phyloP scores from a whole-genome alignment of 2,113 vertebrate genomes.

The Lota lota region DNA sequence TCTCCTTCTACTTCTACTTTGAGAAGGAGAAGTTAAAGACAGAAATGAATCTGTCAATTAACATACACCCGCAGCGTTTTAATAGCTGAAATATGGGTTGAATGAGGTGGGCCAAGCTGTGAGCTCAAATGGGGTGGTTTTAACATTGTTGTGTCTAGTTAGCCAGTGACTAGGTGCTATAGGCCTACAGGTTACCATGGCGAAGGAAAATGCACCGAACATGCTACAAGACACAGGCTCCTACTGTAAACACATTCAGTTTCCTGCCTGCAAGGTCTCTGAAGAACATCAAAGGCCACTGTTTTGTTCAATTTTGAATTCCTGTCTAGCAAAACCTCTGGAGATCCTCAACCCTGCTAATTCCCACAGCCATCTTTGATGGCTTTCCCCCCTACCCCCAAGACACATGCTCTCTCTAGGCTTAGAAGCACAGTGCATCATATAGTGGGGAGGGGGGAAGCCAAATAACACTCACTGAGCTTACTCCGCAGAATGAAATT shows the following conservation, averaged over 20 bases:
- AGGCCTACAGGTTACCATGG: slow-evolving; percentile 35
- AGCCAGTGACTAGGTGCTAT: slow-evolving; percentile 32
- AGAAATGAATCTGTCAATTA: too few relatives aligned
- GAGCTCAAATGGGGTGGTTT: not conserved
- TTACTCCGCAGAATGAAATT: slow-evolving; percentile 20
- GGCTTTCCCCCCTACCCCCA: slow-evolving; percentile 43
- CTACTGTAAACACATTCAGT: slow-evolving; percentile 53
- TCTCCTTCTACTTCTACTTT: slow-evolving; percentile 7
- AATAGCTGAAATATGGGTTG: not conserved
- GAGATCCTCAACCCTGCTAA: slow-evolving; percentile 34
- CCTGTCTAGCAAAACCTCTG: slow-evolving; percentile 60
- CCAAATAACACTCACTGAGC: slow-evolving; percentile 33
- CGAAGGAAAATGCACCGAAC: slow-evolving; percentile 15
- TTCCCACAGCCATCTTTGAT: slow-evolving; percentile 51
- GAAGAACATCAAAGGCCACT: slow-evolving; percentile 65
- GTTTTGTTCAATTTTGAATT: slow-evolving; percentile 51
- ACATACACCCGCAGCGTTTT: slow-evolving; percentile 12
- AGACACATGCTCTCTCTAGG: slow-evolving; percentile 28
- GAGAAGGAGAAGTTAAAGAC: too few relatives aligned
- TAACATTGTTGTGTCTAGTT: not conserved
- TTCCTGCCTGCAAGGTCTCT: slow-evolving; percentile 61
- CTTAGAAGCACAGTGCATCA: slow-evolving; percentile 37
- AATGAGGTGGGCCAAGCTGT: not conserved
- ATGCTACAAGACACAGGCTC: slow-evolving; percentile 35
- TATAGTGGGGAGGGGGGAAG: slow-evolving; percentile 17